Percentiles rank a stretch among this genome's conserved stretches.
Evolutionary conservation across 2,113 vertebrate species (phyloP).

Genomic region (Ageneiosus marmoratus): DNA sequence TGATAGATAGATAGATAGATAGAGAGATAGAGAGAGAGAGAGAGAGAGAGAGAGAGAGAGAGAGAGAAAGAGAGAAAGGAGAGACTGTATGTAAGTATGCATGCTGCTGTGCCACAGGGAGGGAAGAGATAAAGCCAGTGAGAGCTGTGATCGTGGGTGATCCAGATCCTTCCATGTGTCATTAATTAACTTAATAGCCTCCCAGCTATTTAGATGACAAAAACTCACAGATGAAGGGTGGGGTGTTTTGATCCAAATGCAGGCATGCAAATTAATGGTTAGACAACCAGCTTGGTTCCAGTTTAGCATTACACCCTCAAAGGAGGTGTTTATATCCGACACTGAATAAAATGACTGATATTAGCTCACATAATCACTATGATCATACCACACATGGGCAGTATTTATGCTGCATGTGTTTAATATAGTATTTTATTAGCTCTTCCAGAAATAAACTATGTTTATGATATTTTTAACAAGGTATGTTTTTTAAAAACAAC

Average conservation of each 20-base stretch:
- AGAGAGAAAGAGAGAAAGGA: not conserved
- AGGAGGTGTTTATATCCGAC: conserved; percentile 45
- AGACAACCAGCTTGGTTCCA: conserved; percentile 61
- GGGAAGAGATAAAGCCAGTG: conserved; percentile 58
- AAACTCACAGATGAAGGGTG: conserved; percentile 63
- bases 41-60: conserved; percentile 3
- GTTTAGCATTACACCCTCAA: conserved; percentile 49
- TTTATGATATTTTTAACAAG: conserved; percentile 12
- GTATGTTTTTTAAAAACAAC: too few relatives aligned
- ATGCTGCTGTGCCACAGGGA: conserved; percentile 59
- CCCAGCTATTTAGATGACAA: conserved; percentile 70
- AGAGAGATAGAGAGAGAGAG: not conserved
- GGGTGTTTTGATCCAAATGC: conserved; percentile 58
- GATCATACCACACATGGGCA: conserved; percentile 37
- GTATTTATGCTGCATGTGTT: conserved; percentile 33
- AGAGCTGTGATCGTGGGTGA: conserved; percentile 62
- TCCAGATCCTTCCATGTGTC: conserved; percentile 69
- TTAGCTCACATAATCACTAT: conserved; percentile 46
- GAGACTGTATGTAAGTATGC: conserved; percentile 49
- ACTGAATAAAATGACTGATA: conserved; percentile 48
- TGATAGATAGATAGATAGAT: not conserved
- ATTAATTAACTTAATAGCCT: conserved; percentile 67
- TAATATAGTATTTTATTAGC: conserved; percentile 42
- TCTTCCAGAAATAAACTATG: conserved; percentile 25
- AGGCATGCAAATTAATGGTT: conserved; percentile 63